Evolutionary conservation across 2,888 invertebrate species (phyloP).

Genomic region (Chrysina gloriosa): DNA sequence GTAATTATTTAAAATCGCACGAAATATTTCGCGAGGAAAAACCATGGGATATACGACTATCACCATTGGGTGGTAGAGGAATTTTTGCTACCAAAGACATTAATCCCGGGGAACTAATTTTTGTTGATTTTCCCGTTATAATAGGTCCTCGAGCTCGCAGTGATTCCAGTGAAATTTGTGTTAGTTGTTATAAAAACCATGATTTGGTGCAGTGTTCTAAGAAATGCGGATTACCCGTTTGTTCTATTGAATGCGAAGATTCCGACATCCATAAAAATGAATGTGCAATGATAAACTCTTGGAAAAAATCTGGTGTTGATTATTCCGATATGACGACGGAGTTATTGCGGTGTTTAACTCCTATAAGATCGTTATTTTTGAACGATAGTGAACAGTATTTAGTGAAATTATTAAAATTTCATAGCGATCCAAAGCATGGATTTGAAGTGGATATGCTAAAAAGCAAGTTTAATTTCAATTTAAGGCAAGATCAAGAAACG

Average conservation of each 20-base stretch:
- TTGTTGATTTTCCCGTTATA: slow-evolving; percentile 76
- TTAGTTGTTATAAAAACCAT: slow-evolving; percentile 71
- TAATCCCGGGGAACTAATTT: slow-evolving; percentile 75
- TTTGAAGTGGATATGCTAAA: slow-evolving; percentile 70
- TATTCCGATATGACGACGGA: slow-evolving; percentile 64
- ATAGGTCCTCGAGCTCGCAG: slow-evolving; percentile 74
- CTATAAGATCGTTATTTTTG: slow-evolving; percentile 64
- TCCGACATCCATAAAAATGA: slow-evolving; percentile 71
- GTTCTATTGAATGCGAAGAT: slow-evolving; percentile 73
- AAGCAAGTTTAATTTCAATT: slow-evolving; percentile 64
- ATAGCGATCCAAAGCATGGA: slow-evolving; percentile 69
- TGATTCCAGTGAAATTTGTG: slow-evolving; percentile 71
- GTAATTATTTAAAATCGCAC: slow-evolving; percentile 34
- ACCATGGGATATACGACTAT: slow-evolving; percentile 73
- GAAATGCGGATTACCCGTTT: slow-evolving; percentile 77
- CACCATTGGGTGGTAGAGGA: slow-evolving; percentile 76
- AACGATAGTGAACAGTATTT: slow-evolving; percentile 66
- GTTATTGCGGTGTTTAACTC: slow-evolving; percentile 63
- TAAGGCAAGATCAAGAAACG: slow-evolving; percentile 69
- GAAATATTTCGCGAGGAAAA: slow-evolving; percentile 51
- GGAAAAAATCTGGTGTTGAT: slow-evolving; percentile 67
- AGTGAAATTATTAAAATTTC: slow-evolving; percentile 68
- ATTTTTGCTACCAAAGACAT: slow-evolving; percentile 77
- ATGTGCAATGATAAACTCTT: slow-evolving; percentile 72
- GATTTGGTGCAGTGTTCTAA: slow-evolving; percentile 68